phyloP scores from a whole-genome alignment of 2,797 vertebrate species.

The Megalops cyprinoides region DNA sequence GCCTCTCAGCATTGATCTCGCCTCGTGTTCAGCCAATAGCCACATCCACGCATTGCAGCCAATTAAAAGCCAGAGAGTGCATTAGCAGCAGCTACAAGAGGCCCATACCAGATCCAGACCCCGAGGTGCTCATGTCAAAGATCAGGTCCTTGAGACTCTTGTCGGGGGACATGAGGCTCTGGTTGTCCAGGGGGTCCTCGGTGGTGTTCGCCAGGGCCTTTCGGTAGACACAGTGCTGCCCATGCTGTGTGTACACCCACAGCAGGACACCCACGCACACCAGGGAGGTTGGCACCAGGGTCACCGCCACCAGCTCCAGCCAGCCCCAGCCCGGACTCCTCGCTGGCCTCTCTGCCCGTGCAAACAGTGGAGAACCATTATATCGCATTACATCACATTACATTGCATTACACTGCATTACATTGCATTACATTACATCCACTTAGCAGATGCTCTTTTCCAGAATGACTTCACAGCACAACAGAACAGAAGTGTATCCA shows the following conservation, averaged over 20 bases:
- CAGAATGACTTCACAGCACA: no score
- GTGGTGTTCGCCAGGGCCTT: constrained; percentile 56
- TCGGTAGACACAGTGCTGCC: constrained; percentile 46
- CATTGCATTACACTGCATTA: no score
- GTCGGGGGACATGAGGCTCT: constrained; percentile 56
- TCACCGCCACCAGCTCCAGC: constrained; percentile 54
- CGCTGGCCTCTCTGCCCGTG: constrained; percentile 27
- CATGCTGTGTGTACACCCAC: constrained; percentile 52
- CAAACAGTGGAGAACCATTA: background rate
- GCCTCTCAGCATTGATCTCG: no score
- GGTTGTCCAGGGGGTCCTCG: constrained; percentile 70
- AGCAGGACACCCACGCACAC: constrained; percentile 58
- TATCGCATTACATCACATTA: no score
- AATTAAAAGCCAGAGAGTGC: no score
- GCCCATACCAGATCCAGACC: constrained; percentile 76
- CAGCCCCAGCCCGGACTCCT: constrained; percentile 48
- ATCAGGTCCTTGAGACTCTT: constrained; percentile 78
- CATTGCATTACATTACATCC: no score
- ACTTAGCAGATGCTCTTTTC: no score
- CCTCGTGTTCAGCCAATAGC: no score
- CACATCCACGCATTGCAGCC: no score
- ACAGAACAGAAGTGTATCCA: no score
- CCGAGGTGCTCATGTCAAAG: constrained; percentile 72
- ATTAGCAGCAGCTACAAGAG: background rate
- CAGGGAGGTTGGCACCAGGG: constrained; percentile 62